Evolutionary conservation across 2,888 invertebrate genomes (phyloP), one percentile per base, ranked within the genome.

Genomic region (Trachelus tabidus): DNA sequence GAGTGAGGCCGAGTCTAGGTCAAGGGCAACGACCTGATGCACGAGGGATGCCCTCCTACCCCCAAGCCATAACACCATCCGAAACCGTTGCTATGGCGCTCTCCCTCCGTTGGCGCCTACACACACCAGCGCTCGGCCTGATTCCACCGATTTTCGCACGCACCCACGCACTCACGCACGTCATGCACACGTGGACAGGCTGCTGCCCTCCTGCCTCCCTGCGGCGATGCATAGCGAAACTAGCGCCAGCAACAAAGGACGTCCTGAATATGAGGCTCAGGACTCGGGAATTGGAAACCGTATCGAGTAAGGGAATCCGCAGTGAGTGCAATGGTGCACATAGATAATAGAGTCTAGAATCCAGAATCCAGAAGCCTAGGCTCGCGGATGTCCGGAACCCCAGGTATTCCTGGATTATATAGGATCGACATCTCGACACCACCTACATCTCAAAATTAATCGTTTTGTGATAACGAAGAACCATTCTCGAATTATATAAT

Each of bases 21-120:
- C 90, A 90, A 90, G 89, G 88, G 85, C 88, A 89, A 90, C 87
- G 88, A 88, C 87, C 88, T 85, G 85, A 83, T 86, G 84, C 86
- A 82, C 81, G 76, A 83, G 83, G 83, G 82, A 80, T 83, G 82
- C 80, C 81, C 83, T 80, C 81, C 75, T 82, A 79, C 78, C 81
- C 81, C 12, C 23, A n/a, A 34, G n/a, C 73, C 33, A n/a, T 79
- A 83, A 84, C 84, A 84, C 84, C 83, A 75, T 78, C 75, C 76
- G 73, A 80, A 80, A 77, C 79, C 82, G 85, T 87, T 87, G 83
- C 87, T 83, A 87, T 85, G 84, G 85, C 83, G 78, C 76, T 81
- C 80, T 74, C 73, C 73, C 75, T 74, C 71, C 69, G 68, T 68
- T 15, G 73, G 30, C 74, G 71, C 34, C 35, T 56, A 2, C 40